phyloP scores from a whole-genome alignment of 2,113 vertebrate genomes.

The Spea multiplicata region DNA sequence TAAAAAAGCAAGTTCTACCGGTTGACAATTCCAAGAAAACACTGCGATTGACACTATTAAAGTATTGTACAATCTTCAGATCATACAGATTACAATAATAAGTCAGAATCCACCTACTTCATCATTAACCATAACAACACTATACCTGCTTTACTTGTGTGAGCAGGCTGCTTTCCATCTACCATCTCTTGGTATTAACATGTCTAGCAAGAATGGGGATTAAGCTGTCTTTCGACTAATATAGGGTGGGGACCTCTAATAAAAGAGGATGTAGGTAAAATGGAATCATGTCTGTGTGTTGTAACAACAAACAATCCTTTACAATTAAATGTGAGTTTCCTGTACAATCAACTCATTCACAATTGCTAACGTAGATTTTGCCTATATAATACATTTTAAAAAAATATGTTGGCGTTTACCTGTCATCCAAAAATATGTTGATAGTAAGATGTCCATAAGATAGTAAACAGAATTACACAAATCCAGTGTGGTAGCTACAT shows the following conservation, averaged over 20 bases:
- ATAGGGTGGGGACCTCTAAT: slow-evolving; percentile 39
- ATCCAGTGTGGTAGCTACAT: too few species aligned
- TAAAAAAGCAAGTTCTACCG: slow-evolving; percentile 18
- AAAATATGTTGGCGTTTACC: too few species aligned
- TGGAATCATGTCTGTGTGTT: slow-evolving; percentile 31
- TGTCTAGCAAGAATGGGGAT: slow-evolving; percentile 41
- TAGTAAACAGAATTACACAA: too few species aligned
- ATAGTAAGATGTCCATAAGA: too few species aligned
- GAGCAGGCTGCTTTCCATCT: slow-evolving; percentile 28
- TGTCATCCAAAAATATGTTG: too few species aligned
- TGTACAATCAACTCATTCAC: slow-evolving; percentile 17
- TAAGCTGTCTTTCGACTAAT: slow-evolving; percentile 46
- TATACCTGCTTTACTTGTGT: slow-evolving; percentile 36
- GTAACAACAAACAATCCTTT: slow-evolving; percentile 34
- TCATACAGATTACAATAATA: slow-evolving; percentile 29
- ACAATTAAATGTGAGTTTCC: slow-evolving; percentile 2
- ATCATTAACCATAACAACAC: slow-evolving; percentile 20
- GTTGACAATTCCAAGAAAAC: slow-evolving; percentile 13
- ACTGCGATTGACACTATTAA: slow-evolving; percentile 22
- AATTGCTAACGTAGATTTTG: slow-evolving; percentile 11
- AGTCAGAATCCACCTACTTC: slow-evolving; percentile 9
- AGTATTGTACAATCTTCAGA: slow-evolving; percentile 16
- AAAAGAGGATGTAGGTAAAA: slow-evolving; percentile 25
- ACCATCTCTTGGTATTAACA: slow-evolving; percentile 22
- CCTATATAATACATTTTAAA: too few species aligned